A percentile compares a stretch with the other conserved stretches of the same genome.
Evolutionary conservation across 2,888 invertebrate genomes (phyloP).

Genomic region (Liopterus haemorrhoidalis): DNA sequence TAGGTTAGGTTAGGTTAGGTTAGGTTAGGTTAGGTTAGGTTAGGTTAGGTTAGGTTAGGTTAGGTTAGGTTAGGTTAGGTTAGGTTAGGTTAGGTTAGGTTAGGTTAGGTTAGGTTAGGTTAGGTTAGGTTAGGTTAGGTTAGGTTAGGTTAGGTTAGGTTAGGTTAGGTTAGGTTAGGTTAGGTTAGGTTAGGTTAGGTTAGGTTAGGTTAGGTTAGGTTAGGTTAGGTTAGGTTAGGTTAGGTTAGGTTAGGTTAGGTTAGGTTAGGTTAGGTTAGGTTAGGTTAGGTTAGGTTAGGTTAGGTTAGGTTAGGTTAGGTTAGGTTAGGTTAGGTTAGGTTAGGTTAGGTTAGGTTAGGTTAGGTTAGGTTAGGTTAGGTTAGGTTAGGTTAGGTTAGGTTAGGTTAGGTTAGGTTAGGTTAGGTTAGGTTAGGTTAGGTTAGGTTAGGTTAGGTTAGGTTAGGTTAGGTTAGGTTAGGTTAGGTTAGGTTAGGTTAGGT

Average conservation of each 20-base stretch:
- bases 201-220: slow-evolving; percentile 23
- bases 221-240: slow-evolving; percentile 15
- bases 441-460: slow-evolving; percentile 15
- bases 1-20: slow-evolving; percentile 22
- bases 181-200: slow-evolving; percentile 16
- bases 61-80: slow-evolving; percentile 10
- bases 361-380: neutral
- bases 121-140: slow-evolving; percentile 17
- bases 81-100: slow-evolving; percentile 10
- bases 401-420: slow-evolving; percentile 1
- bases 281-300: slow-evolving; percentile 32
- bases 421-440: slow-evolving; percentile 3
- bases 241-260: slow-evolving; percentile 28
- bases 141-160: slow-evolving; percentile 21
- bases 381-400: neutral
- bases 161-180: slow-evolving; percentile 10
- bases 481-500: slow-evolving; percentile 3
- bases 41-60: slow-evolving; percentile 11
- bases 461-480: slow-evolving; percentile 3
- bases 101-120: slow-evolving; percentile 15
- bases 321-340: neutral
- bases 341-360: neutral
- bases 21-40: slow-evolving; percentile 16
- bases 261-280: slow-evolving; percentile 24
- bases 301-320: too few relatives aligned